These are phyloP conservation scores for Murina feae DNA, from an alignment of 2,113 vertebrate species.

Conservation along the genomic window DNA sequence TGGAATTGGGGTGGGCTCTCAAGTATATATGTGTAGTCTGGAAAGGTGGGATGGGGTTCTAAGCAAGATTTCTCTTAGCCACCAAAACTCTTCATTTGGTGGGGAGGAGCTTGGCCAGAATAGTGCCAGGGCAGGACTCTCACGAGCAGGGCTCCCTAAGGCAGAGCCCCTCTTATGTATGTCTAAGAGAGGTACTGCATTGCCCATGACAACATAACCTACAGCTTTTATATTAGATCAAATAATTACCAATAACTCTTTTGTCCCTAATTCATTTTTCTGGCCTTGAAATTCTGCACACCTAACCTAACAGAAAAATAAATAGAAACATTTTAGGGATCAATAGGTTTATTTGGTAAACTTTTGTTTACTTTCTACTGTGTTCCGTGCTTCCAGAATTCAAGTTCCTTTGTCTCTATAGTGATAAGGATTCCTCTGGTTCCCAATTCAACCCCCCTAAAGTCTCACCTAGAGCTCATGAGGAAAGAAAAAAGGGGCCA, in stretches of 20 bases:
- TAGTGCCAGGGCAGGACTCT: background rate
- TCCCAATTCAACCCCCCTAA: background rate
- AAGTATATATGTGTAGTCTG: background rate
- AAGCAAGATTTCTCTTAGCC: background rate
- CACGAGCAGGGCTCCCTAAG: too few relatives aligned
- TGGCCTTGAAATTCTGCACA: background rate
- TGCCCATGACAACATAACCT: background rate
- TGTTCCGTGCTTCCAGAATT: background rate
- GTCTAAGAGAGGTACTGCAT: background rate
- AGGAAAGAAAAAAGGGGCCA: background rate
- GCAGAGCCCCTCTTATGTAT: background rate
- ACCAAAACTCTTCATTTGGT: background rate
- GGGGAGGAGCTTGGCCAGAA: background rate
- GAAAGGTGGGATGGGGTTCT: background rate
- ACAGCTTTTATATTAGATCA: background rate
- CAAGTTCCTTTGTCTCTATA: background rate
- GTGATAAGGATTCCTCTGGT: background rate
- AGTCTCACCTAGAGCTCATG: background rate
- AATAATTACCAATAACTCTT: background rate
- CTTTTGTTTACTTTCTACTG: background rate
- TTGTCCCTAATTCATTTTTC: background rate
- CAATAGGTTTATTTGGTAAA: background rate
- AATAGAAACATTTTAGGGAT: background rate
- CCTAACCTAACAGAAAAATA: background rate
- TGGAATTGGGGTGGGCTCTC: background rate